Conservation (phyloP, 2,888 invertebrate species). For the Alloscopus bannaensis region DNA sequence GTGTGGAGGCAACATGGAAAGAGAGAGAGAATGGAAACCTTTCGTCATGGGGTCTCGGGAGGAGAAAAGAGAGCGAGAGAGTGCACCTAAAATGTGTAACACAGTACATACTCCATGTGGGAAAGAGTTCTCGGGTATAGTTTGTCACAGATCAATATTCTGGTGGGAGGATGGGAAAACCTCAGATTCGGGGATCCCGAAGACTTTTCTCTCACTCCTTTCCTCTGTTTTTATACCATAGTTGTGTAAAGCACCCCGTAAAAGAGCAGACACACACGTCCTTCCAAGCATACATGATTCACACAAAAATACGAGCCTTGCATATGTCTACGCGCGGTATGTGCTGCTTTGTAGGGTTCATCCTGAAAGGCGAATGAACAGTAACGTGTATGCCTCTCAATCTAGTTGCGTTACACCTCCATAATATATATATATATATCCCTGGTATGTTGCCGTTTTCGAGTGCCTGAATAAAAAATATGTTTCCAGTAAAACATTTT, state of each 20-base stretch:
- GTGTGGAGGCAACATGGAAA: neutral
- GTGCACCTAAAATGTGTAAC: neutral
- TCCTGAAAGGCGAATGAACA: constrained; percentile 38
- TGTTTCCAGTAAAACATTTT: no score
- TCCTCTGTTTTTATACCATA: constrained; percentile 24
- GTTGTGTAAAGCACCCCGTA: constrained; percentile 25
- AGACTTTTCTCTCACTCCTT: constrained; percentile 29
- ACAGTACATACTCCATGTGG: neutral
- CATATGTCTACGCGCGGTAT: constrained; percentile 40
- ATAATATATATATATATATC: constrained; percentile 17
- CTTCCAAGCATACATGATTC: constrained; percentile 45
- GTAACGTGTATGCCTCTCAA: constrained; percentile 4
- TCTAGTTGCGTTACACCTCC: constrained; percentile 33
- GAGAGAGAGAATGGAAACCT: constrained; percentile 2
- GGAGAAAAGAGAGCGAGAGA: constrained; percentile 36
- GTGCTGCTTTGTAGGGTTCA: constrained; percentile 40
- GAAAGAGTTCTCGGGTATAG: constrained; percentile 4
- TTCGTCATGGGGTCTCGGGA: constrained; percentile 54
- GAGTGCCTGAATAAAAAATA: no score
- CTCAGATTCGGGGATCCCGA: constrained; percentile 55
- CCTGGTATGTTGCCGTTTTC: no score
- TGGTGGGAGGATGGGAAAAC: constrained; percentile 66
- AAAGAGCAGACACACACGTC: constrained; percentile 51
- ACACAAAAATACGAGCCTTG: constrained; percentile 26
- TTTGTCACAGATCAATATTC: constrained; percentile 56